Percentiles rank a stretch among this genome's conserved stretches.
Conservation (phyloP, 92 coral and sea anemone genomes). For the Palythoa grandiflora region DNA sequence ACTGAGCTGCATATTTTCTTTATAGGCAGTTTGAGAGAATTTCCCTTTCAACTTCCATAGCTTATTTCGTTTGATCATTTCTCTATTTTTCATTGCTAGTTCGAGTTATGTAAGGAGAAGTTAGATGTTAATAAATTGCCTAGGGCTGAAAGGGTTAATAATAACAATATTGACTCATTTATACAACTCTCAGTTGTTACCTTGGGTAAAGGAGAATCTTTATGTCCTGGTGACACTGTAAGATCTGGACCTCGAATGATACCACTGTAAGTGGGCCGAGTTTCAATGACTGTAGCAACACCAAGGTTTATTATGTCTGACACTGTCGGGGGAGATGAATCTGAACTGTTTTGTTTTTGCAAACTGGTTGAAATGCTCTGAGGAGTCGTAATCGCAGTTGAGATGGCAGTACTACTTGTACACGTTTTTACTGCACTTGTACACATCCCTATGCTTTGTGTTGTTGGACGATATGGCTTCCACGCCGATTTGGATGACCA, state of each 20-base stretch:
- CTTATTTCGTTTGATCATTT: too few species aligned
- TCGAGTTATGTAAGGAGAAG: too few species aligned
- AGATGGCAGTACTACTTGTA: constrained; percentile 57
- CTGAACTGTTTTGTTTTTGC: neutral
- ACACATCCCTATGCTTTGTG: constrained; percentile 82
- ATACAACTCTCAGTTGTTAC: neutral
- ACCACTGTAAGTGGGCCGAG: constrained; percentile 38
- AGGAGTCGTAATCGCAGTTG: constrained; percentile 30
- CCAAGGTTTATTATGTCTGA: neutral
- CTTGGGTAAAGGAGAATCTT: constrained; percentile 11
- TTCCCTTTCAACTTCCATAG: too few species aligned
- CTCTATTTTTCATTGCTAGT: too few species aligned
- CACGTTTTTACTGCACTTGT: constrained; percentile 87
- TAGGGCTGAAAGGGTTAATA: too few species aligned
- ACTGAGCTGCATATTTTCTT: too few species aligned
- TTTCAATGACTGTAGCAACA: neutral
- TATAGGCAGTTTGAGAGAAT: too few species aligned
- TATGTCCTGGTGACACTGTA: constrained; percentile 12
- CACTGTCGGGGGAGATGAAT: neutral
- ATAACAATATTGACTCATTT: too few species aligned
- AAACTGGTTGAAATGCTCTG: constrained; percentile 6
- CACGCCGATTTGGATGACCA: constrained; percentile 79
- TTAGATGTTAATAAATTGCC: too few species aligned
- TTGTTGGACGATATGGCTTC: constrained; percentile 83
- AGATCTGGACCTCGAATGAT: constrained; percentile 33